Percentiles rank a stretch among this genome's conserved stretches.
Evolutionary conservation across 2,113 vertebrate species (phyloP).

Genomic region (Myotis lucifugus): DNA sequence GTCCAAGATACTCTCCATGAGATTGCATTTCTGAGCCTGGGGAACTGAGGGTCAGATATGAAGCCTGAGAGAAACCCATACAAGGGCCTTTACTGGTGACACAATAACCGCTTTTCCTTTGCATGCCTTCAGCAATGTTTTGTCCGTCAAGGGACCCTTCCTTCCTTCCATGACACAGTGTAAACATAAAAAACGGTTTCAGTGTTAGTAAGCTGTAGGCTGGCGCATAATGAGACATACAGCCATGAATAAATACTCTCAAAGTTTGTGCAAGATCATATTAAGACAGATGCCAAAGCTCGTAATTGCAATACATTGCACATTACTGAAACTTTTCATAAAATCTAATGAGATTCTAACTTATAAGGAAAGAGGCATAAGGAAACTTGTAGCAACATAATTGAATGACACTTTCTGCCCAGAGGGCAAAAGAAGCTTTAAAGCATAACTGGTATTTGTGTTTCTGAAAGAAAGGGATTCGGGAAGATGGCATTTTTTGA

Average conservation of each 20-base stretch:
- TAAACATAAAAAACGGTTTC: conserved; percentile 52
- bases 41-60: not conserved
- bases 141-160: not conserved
- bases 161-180: not conserved
- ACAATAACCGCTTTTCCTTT: conserved; percentile 38
- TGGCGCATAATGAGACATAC: conserved; percentile 47
- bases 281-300: conserved; percentile 72
- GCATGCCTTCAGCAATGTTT: not conserved
- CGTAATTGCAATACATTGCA: conserved; percentile 54
- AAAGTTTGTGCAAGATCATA: conserved; percentile 59
- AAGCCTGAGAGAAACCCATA: not conserved
- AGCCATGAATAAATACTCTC: conserved; percentile 70
- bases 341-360: conserved; percentile 77
- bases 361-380: conserved; percentile 62
- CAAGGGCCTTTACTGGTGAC: not conserved
- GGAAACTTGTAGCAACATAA: conserved; percentile 69
- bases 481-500: conserved; percentile 37
- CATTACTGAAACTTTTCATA: conserved; percentile 79
- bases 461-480: conserved; percentile 47
- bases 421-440: conserved; percentile 69
- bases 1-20: not conserved
- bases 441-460: conserved; percentile 47
- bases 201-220: conserved; percentile 23
- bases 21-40: conserved; percentile 3
- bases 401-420: conserved; percentile 69